Conservation (phyloP, 2,888 invertebrate species). For the Plagodis pulveraria region DNA sequence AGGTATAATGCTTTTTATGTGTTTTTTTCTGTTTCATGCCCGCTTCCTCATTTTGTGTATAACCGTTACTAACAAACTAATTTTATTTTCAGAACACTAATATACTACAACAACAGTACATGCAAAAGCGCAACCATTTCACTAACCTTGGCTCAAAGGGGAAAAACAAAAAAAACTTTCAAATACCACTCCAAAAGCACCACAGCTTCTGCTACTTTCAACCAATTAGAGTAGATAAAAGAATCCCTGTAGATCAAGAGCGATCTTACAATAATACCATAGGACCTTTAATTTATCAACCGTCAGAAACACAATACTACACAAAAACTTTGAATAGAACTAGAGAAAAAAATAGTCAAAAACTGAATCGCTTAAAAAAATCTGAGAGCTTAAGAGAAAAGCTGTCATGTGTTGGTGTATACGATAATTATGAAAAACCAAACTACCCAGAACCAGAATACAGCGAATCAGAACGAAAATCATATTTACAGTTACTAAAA, state of each 20-base stretch:
- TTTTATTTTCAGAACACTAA: slow-evolving; percentile 85
- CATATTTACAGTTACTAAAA: slow-evolving; percentile 75
- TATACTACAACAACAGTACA: slow-evolving; percentile 84
- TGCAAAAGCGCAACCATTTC: slow-evolving; percentile 83
- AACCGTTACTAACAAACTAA: slow-evolving; percentile 62
- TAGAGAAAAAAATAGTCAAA: slow-evolving; percentile 76
- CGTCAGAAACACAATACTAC: slow-evolving; percentile 71
- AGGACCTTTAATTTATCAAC: slow-evolving; percentile 78
- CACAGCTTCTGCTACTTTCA: slow-evolving; percentile 88
- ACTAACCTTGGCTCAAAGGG: slow-evolving; percentile 80
- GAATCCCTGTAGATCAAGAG: slow-evolving; percentile 77
- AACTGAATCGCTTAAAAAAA: slow-evolving; percentile 77
- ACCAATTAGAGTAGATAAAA: slow-evolving; percentile 86
- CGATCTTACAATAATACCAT: slow-evolving; percentile 76
- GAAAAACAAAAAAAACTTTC: slow-evolving; percentile 86
- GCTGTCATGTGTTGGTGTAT: slow-evolving; percentile 78
- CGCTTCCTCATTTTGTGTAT: slow-evolving; percentile 39
- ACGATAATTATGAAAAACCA: slow-evolving; percentile 78
- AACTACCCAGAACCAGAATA: slow-evolving; percentile 78
- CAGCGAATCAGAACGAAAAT: slow-evolving; percentile 73
- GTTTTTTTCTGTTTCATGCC: slow-evolving; percentile 40
- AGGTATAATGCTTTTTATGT: slow-evolving; percentile 73
- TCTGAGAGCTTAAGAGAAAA: slow-evolving; percentile 81
- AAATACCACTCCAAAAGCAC: slow-evolving; percentile 87
- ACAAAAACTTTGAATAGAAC: slow-evolving; percentile 80